Base-by-base conservation (phyloP, 2,113 vertebrate species). In the Suncus etruscus region DNA sequence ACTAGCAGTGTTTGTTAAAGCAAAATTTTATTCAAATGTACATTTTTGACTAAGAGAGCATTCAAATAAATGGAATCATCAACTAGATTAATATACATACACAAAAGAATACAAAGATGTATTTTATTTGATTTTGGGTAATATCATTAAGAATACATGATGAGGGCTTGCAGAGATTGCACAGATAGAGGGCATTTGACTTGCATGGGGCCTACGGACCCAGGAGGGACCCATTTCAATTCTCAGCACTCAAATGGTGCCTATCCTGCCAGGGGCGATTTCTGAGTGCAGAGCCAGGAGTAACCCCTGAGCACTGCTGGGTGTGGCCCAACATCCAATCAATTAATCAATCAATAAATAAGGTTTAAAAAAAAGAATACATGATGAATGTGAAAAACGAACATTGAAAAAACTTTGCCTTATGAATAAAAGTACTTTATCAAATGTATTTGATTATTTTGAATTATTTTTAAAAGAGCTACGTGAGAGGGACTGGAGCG, bases 1-100 rank as follows among this genome's bases (percentile, higher is more conserved):
- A 51, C 29, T 48, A 75, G 14, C 11, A 39, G 14, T 72, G 48
- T 7, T 20, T 29, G 54, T 61, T 72, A 63, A 24, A 83, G n/a
- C 27, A 90, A 87, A 91, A 76, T 24, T 29, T 18, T 18, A 31
- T 79, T 70, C 47, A 74, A 83, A 50, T 0, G 58, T 89, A 29
- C 11, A 12, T 12, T 61, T 82, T 48, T 74, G 16, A 79, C 22
- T 47, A 48, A 7, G 24, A 45, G 5, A 63, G 3, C 70, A 12
- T 72, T 73, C 12, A 78, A 73, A 89, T 73, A 85, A 91, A 86
- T 73, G 29, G 18, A 22, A 16, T 91, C n/a, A 78, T 86, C 24
- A 54, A 48, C 16, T 85, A 73, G 47, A 25, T 50, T 85, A 91
- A 58, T 25, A 69, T 50, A 74, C 50, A 29, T 74, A 78, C 7